Conservation (phyloP, 1,140 invertebrate genomes). For the Dendroctonus valens region DNA sequence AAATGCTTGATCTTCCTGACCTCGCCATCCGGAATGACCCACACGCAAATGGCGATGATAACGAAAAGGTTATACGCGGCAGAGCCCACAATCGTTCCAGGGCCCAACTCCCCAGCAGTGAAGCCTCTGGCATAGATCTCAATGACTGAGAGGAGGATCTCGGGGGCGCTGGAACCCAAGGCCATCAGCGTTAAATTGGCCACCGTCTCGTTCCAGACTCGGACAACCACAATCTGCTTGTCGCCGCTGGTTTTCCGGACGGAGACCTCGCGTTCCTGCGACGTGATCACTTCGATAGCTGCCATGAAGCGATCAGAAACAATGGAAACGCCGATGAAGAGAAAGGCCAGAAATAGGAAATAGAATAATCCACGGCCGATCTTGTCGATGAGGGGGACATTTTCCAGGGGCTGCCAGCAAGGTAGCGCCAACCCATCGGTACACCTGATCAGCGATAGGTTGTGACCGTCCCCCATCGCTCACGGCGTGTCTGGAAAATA, state of each 20-base stretch:
- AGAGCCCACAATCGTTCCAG: constrained; percentile 97
- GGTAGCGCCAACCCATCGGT: constrained; percentile 79
- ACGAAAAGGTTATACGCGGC: constrained; percentile 99
- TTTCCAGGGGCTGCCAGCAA: constrained; percentile 77
- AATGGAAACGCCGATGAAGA: constrained; percentile 98
- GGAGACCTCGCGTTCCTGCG: constrained; percentile 88
- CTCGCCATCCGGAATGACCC: constrained; percentile 88
- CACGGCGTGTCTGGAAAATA: constrained; percentile 29
- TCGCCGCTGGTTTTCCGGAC: constrained; percentile 84
- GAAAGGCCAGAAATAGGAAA: constrained; percentile 83
- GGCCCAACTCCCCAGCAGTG: constrained; percentile 93
- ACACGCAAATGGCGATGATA: constrained; percentile 95
- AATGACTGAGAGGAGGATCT: constrained; percentile 95
- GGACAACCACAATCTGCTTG: constrained; percentile 82
- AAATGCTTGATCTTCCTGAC: constrained; percentile 94
- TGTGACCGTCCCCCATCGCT: constrained; percentile 47
- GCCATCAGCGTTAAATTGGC: constrained; percentile 99
- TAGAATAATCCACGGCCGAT: constrained; percentile 85
- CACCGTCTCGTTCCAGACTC: constrained; percentile 98
- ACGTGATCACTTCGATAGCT: constrained; percentile 98
- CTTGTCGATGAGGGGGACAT: constrained; percentile 65
- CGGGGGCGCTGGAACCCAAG: constrained; percentile 97
- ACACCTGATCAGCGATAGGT: constrained; percentile 56
- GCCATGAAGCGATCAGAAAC: constrained; percentile 99
- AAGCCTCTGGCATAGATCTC: constrained; percentile 93